Conservation (phyloP, 2,113 vertebrate species). For the Origma solitaria region DNA sequence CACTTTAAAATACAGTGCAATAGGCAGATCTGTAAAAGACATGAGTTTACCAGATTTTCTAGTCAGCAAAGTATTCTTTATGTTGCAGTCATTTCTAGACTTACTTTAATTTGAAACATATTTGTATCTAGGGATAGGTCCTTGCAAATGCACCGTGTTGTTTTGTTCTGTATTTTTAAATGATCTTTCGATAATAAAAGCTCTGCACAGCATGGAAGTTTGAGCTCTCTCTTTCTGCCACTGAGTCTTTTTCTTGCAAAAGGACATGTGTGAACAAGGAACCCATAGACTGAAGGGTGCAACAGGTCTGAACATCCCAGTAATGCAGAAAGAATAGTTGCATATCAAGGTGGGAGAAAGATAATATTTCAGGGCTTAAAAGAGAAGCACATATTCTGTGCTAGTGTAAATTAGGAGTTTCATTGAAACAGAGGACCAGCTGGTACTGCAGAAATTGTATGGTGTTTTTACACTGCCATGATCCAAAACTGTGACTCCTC, state of each 20-base stretch:
- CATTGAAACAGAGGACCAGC: neutral
- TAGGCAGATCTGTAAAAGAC: neutral
- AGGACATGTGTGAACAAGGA: neutral
- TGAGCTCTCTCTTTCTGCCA: neutral
- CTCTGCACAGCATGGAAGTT: neutral
- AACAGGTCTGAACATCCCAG: neutral
- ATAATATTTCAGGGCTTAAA: neutral
- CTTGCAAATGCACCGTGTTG: neutral
- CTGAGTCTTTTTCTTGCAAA: neutral
- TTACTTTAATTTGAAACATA: conserved; percentile 17
- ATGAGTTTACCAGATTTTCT: conserved; percentile 12
- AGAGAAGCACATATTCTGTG: neutral
- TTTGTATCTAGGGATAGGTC: neutral
- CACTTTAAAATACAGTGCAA: neutral
- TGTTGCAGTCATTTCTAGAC: neutral
- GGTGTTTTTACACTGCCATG: neutral
- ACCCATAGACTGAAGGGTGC: neutral
- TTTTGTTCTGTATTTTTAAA: neutral
- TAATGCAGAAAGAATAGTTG: neutral
- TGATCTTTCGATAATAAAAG: neutral
- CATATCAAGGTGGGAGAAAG: neutral
- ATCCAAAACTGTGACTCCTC: neutral
- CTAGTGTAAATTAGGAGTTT: neutral
- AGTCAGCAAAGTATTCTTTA: neutral
- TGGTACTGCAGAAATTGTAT: neutral